These are phyloP conservation scores for Ptiloglossa arizonensis DNA, from an alignment of 1,140 invertebrate genomes.

Conservation along the genomic window DNA sequence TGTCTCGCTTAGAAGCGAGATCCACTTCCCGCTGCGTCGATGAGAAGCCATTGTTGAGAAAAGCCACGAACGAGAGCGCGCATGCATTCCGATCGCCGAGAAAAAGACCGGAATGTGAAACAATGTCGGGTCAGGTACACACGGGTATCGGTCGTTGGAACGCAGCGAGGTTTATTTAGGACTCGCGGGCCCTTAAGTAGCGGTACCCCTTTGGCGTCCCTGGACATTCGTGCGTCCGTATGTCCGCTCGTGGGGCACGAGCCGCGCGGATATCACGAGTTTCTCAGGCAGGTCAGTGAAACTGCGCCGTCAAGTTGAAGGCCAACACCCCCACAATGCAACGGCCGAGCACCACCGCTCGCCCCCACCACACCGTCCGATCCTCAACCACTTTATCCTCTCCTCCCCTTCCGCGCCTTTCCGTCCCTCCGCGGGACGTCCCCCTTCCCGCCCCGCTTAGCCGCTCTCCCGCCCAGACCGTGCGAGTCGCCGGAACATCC, in stretches of 20 bases:
- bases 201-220: constrained; percentile 62
- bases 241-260: constrained; percentile 61
- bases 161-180: constrained; percentile 62
- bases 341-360: constrained; percentile 71
- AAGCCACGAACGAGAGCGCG: not conserved
- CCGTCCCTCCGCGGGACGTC: constrained; percentile 12
- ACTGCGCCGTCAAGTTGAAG: constrained; percentile 83
- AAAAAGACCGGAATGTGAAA: constrained; percentile 11
- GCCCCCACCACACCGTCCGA: constrained; percentile 47
- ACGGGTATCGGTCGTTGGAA: not conserved
- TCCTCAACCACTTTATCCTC: constrained; percentile 57
- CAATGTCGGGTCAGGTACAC: constrained; percentile 18
- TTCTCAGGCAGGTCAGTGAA: constrained; percentile 83
- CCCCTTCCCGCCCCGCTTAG: too few species aligned
- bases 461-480: constrained; percentile 3
- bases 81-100: not conserved
- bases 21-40: too few species aligned
- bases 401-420: constrained; percentile 35
- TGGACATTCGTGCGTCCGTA: constrained; percentile 43
- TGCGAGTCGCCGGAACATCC: constrained; percentile 59
- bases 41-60: too few species aligned
- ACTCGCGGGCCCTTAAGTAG: constrained; percentile 57
- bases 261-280: constrained; percentile 76
- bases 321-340: constrained; percentile 83
- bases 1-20: too few species aligned